Base-by-base conservation (phyloP, 2,797 vertebrate species). In the Mus minutoides region DNA sequence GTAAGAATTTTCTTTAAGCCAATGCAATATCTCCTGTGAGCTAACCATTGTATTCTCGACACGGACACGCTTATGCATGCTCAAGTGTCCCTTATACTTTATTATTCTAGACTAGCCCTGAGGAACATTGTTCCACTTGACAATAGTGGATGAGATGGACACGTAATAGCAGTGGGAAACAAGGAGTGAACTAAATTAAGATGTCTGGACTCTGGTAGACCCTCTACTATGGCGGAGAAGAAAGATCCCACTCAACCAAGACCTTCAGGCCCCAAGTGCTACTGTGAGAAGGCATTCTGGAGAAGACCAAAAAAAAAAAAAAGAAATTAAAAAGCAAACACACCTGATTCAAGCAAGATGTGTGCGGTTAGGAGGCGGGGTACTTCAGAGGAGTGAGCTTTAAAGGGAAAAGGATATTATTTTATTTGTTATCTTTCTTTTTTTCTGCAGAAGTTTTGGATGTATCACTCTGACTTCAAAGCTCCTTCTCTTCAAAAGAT, bases 371-470 rank as follows among this genome's bases (percentile, higher is more conserved):
- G 67, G 43, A 29, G n/a, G 43, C 58, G 5, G 56, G 76, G 14
- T 75, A 64, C 7, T 76, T 37, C 2, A 49, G 43, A 31, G 29
- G 54, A 85, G 1, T 80, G 29, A 88, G 10, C 43, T 79, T 90
- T 77, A 46, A 60, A 80, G 0, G 43, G 75, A 46, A 52, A 3
- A 6, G 34, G 3, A 34, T 52, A 11, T 71, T 94, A 6, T 71
- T 94, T 86, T 79, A 19, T 80, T 90, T 80, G 11, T 69, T 69
- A n/a, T 84, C 6, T 31, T 4, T 31, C 64, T 67, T 46, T 79
- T 79, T 90, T 87, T 87, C 78, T 82, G 21, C 0, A 71, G 56
- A 77, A 94, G 93, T 84, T 37, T 62, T 52, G 34, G 67, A 91
- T 90, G 3, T 34, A 37, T 71, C 67, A n/a, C 67, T 14, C 26